These are phyloP conservation scores for Acipenser oxyrinchus DNA, from an alignment of 2,797 vertebrate genomes.

Conservation along the genomic window DNA sequence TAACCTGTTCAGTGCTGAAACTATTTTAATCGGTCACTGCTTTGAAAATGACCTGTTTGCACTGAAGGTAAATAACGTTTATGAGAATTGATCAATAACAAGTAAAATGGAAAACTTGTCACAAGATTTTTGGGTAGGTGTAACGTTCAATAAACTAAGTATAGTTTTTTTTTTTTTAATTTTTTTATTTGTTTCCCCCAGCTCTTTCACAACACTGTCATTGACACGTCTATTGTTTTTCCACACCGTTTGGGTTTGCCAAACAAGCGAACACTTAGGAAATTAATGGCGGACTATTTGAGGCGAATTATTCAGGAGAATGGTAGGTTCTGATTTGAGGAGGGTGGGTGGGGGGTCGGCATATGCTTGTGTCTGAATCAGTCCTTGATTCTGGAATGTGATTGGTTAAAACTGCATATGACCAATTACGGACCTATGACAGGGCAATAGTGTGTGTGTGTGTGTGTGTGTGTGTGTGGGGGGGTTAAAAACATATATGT, in stretches of 20 bases:
- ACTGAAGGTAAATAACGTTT: constrained; percentile 62
- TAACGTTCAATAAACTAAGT: neutral
- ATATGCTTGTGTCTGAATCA: too few species aligned
- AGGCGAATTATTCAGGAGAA: constrained; percentile 65
- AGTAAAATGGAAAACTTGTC: neutral
- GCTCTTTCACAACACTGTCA: constrained; percentile 61
- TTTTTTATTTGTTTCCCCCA: constrained; percentile 37
- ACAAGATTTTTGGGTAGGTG: neutral
- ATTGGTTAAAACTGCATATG: too few species aligned
- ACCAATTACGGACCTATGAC: too few species aligned
- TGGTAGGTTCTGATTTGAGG: constrained; percentile 49
- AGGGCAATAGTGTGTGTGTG: too few species aligned
- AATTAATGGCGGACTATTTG: constrained; percentile 62
- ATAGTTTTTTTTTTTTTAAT: neutral
- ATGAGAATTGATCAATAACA: neutral
- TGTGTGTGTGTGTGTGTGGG: too few species aligned
- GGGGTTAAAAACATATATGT: too few species aligned
- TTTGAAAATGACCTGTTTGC: constrained; percentile 64
- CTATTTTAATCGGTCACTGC: constrained; percentile 66
- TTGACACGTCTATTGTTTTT: constrained; percentile 66
- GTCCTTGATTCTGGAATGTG: too few species aligned
- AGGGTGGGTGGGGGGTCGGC: too few species aligned
- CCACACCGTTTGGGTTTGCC: constrained; percentile 67
- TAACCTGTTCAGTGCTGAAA: constrained; percentile 60
- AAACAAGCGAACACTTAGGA: constrained; percentile 60